These are phyloP conservation scores for Circaetus gallicus DNA, from an alignment of 2,113 vertebrate species.

Conservation along the genomic window DNA sequence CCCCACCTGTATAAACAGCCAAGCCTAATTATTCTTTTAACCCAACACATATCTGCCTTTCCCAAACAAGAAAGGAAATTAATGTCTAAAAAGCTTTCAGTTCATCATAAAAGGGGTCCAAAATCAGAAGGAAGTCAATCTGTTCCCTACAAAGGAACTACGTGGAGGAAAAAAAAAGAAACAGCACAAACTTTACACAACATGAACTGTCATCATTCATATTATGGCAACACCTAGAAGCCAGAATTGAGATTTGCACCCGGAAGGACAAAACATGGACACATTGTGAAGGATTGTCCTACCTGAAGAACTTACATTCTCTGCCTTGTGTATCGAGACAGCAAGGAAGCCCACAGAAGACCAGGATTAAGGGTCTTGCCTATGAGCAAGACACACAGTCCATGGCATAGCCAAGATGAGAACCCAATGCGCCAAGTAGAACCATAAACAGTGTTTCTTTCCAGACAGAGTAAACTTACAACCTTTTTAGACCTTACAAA, in stretches of 20 bases:
- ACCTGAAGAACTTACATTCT: background rate
- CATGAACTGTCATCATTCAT: background rate
- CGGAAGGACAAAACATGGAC: background rate
- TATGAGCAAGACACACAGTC: background rate
- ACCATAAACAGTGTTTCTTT: background rate
- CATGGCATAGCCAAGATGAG: background rate
- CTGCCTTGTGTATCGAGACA: too few relatives aligned
- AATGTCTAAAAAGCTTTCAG: background rate
- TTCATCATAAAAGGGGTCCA: background rate
- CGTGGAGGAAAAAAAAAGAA: rapidly evolving
- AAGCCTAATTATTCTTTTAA: background rate
- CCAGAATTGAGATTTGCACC: background rate
- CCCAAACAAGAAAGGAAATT: background rate
- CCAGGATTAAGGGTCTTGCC: background rate
- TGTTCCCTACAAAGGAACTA: background rate
- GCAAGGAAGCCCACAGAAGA: background rate
- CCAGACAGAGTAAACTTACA: background rate
- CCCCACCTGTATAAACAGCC: constrained; percentile 18
- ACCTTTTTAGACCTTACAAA: background rate
- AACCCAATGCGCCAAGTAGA: background rate
- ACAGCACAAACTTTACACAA: background rate
- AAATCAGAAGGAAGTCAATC: background rate
- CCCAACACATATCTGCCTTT: background rate
- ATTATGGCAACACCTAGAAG: background rate
- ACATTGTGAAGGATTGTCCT: background rate